These are phyloP conservation scores for Epizoanthus rinbou DNA, from an alignment of 92 coral and sea anemone genomes.

Conservation along the genomic window DNA sequence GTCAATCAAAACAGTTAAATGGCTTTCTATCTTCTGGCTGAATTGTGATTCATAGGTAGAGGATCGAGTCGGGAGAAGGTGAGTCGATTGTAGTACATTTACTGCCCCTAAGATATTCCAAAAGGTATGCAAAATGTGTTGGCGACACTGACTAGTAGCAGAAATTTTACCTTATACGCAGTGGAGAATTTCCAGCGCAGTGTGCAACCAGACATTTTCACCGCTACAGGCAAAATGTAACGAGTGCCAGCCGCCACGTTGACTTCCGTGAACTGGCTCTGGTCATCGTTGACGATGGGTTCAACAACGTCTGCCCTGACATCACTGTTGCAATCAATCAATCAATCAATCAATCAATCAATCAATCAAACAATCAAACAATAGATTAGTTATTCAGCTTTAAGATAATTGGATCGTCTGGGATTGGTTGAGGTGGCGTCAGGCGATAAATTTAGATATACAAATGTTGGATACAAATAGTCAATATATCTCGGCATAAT, in stretches of 20 bases:
- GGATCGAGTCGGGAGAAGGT: background rate
- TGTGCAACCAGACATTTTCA: slow-evolving; percentile 67
- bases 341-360: background rate
- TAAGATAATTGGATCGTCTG: too few species aligned
- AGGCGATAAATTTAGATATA: too few species aligned
- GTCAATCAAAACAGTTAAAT: too few species aligned
- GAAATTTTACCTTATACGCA: slow-evolving; percentile 58
- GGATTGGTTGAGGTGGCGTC: too few species aligned
- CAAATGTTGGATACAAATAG: too few species aligned
- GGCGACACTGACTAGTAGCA: too few species aligned
- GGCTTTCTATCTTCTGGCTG: too few species aligned
- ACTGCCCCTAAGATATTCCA: background rate
- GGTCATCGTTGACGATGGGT: slow-evolving; percentile 66
- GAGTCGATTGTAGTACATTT: too few species aligned
- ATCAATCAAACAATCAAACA: background rate
- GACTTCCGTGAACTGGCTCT: slow-evolving; percentile 67
- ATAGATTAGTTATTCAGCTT: too few species aligned
- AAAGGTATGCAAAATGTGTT: background rate
- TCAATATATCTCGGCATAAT: too few species aligned
- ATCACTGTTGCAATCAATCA: slow-evolving; percentile 45
- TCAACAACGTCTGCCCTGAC: slow-evolving; percentile 59
- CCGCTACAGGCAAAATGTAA: slow-evolving; percentile 68
- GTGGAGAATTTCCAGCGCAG: slow-evolving; percentile 82
- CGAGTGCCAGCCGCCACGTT: slow-evolving; percentile 68
- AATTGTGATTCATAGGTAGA: background rate